These are phyloP conservation scores for Malacoraja senta DNA, from an alignment of 2,797 vertebrate species.

Conservation along the genomic window DNA sequence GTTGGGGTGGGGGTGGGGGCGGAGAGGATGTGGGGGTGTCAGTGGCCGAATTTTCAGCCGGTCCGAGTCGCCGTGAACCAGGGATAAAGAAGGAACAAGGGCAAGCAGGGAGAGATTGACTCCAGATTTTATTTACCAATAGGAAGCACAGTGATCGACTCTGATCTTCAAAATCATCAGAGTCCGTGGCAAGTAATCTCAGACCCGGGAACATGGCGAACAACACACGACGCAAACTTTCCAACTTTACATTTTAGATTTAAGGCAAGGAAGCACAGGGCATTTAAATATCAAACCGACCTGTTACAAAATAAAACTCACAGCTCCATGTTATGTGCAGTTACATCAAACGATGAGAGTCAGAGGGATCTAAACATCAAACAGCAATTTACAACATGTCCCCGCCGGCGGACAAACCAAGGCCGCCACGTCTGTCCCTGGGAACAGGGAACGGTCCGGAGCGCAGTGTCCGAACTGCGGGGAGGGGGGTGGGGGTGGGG, in stretches of 20 bases:
- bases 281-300: background rate
- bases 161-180: background rate
- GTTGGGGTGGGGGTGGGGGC: too few relatives aligned
- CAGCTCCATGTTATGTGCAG: background rate
- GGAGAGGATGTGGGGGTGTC: too few relatives aligned
- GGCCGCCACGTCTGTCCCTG: too few relatives aligned
- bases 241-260: slow-evolving; percentile 23
- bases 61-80: too few relatives aligned
- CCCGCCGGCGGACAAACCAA: background rate
- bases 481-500: too few relatives aligned
- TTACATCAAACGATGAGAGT: background rate
- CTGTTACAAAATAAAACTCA: background rate
- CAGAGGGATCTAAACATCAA: background rate
- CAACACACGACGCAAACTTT: background rate
- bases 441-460: background rate
- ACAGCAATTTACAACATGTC: too few relatives aligned
- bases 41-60: too few relatives aligned
- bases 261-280: slow-evolving; percentile 24
- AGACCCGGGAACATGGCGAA: background rate
- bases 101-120: background rate
- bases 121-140: background rate
- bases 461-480: background rate
- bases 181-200: background rate
- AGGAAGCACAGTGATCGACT: slow-evolving; percentile 26
- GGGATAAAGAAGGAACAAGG: background rate